phyloP scores from a whole-genome alignment of 2,888 invertebrate genomes.

The Anthophora plumipes region DNA sequence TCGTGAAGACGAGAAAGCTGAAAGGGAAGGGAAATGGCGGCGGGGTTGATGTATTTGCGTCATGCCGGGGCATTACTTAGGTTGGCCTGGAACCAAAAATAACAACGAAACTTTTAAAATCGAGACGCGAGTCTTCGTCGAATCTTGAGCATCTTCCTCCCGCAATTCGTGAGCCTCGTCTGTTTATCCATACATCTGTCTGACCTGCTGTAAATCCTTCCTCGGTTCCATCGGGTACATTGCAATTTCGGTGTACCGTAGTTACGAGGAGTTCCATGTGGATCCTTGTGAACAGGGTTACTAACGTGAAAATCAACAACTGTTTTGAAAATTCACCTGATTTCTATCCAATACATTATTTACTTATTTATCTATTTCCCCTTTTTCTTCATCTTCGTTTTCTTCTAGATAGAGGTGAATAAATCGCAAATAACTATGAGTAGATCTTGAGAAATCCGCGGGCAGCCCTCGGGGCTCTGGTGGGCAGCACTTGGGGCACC shows the following conservation, averaged over 20 bases:
- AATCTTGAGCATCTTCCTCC: slow-evolving; percentile 55
- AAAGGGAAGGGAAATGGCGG: slow-evolving; percentile 32
- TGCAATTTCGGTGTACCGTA: no score
- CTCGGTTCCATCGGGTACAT: slow-evolving; percentile 6
- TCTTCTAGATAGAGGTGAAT: no score
- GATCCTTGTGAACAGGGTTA: not conserved
- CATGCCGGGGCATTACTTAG: slow-evolving; percentile 65
- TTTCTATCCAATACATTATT: not conserved
- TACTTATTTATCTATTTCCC: no score
- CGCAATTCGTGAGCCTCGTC: slow-evolving; percentile 20
- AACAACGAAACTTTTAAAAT: slow-evolving; percentile 75
- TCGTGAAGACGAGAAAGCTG: slow-evolving; percentile 36
- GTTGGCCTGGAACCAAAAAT: slow-evolving; percentile 75
- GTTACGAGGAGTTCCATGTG: not conserved
- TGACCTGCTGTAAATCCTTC: slow-evolving; percentile 60
- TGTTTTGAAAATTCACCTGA: not conserved
- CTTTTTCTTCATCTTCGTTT: not conserved
- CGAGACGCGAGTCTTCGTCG: slow-evolving; percentile 55
- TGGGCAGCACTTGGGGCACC: no score
- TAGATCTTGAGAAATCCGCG: no score
- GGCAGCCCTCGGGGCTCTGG: no score
- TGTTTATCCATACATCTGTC: slow-evolving; percentile 62
- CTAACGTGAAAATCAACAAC: not conserved
- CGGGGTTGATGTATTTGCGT: slow-evolving; percentile 71
- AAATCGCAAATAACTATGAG: no score